Base-by-base conservation (phyloP, 2,113 vertebrate species). In the Baryphthengus martii region DNA sequence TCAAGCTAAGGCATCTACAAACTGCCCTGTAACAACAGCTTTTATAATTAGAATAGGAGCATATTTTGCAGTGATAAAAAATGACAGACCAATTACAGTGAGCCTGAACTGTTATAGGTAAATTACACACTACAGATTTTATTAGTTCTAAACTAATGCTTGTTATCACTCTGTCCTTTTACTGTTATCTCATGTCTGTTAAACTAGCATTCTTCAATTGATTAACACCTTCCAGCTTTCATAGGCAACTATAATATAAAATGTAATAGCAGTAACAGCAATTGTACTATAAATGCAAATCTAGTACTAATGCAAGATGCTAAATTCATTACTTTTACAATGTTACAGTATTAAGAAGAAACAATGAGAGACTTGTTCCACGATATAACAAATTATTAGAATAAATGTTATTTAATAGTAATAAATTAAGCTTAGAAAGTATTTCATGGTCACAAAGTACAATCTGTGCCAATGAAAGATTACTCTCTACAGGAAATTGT, bases 101-200 rank as follows among this genome's bases (percentile, higher is more conserved):
- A 87, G 28, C 16, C 53, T 74, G 88, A 89, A 92, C 74, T 93
- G 74, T 70, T 96, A 78, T 77, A 94, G 75, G 78, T 79, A 96
- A 90, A 93, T 93, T 96, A 85, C 29, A 94, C 9, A 87, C 42
- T 81, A 90, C 28, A 75, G 56, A 73, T 93, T 96, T 91, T 92
- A 91, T 93, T 96, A 88, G n/a, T 95, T 96, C 91, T 95, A 58
- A 89, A 68, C 28, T 89, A 74, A 95, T 73, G 73, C 85, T 80
- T 75, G n/a, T 78, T 92, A 58, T 88, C 86, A 50, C 33, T 13
- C 55, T 71, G 74, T 80, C 17, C 29, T 90, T 96, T 96, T 91
- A 85, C 83, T 87, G 83, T 83, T 87, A 65, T 89, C 75, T 93
- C 58, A 53, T 77, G 77, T 93, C 65, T 95, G 52, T 33, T 94